A percentile compares a stretch with the other conserved stretches of the same genome.
These are phyloP conservation scores for Gasterosteus aculeatus DNA, from an alignment of 2,113 vertebrate genomes.

Conservation along the genomic window DNA sequence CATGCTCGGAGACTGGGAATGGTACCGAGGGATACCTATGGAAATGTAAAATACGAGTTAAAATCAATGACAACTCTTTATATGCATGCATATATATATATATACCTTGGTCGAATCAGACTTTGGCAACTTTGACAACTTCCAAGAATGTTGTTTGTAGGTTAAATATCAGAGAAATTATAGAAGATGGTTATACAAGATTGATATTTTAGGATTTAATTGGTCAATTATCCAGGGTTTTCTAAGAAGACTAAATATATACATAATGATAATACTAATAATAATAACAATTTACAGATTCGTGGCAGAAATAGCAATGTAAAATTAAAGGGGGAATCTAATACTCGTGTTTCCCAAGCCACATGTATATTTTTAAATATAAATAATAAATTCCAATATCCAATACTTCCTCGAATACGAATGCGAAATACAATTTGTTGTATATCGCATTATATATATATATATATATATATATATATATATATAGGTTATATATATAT, in stretches of 20 bases:
- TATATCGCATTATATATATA: background rate
- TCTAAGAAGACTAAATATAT: background rate
- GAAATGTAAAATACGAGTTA: background rate
- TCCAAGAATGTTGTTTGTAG: background rate
- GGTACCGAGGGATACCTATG: slow-evolving; percentile 95
- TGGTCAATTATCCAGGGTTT: background rate
- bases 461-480: too few relatives aligned
- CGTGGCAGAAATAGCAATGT: background rate
- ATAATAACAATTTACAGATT: background rate
- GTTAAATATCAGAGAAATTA: background rate
- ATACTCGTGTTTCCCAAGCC: background rate
- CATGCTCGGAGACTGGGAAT: slow-evolving; percentile 97
- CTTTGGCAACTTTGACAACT: background rate
- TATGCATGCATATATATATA: too few relatives aligned
- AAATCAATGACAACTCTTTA: background rate
- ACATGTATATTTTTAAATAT: background rate
- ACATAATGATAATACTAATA: background rate
- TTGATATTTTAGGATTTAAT: background rate
- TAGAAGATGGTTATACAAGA: background rate
- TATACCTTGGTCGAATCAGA: background rate
- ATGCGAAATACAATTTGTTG: too few relatives aligned
- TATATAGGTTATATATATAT: too few relatives aligned
- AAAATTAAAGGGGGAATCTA: background rate
- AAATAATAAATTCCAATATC: too few relatives aligned
- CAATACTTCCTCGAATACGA: background rate